Evolutionary conservation across 2,113 vertebrate species (phyloP), one percentile per base, ranked within the genome.

Genomic region (Stictonetta naevosa): DNA sequence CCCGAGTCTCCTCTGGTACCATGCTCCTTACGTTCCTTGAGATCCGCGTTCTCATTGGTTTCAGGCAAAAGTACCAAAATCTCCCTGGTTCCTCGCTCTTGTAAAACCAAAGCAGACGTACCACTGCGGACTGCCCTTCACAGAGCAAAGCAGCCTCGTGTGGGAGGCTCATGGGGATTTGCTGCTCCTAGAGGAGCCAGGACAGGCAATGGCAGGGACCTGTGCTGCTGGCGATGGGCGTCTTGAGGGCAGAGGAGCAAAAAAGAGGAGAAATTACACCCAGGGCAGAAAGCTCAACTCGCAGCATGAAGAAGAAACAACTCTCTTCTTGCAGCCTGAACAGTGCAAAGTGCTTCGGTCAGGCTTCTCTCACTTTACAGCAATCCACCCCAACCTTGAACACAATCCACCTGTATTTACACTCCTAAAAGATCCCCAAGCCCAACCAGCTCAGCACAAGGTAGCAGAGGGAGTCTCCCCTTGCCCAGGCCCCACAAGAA

Each of bases 121-220:
- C 25, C 15, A 1, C 42, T 50, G 28, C 16, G 8, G 29, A 48
- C 18, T 60, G 53, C 26, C 52, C 66, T 48, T 73, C 34, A 28
- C 22, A 58, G 29, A 28, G 55, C 50, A 29, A 74, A 62, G 31
- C 3, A 20, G 17, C 42, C 40, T 40, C 17, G 3, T 14, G 18
- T 11, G 17, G 1, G 52, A 73, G 20, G 14, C 26, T 44, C 0
- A 0, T 9, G 50, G 59, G 15, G 25, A 52, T 23, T 53, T 59
- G 20, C 34, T 34, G 15, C 25, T 60, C 25, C 46, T 10, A 48
- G 36, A 63, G 26, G 62, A 63, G 25, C 25, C 36, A 11, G 31
- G 50, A 23, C 3, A 4, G 74, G 34, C 17, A 36, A 42, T 59
- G 19, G 1, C 1, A 0, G n/a, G 33, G 23, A 3, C 34, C 46